phyloP scores from a whole-genome alignment of 2,888 invertebrate species.

The Caenorhabditis parvicauda region DNA sequence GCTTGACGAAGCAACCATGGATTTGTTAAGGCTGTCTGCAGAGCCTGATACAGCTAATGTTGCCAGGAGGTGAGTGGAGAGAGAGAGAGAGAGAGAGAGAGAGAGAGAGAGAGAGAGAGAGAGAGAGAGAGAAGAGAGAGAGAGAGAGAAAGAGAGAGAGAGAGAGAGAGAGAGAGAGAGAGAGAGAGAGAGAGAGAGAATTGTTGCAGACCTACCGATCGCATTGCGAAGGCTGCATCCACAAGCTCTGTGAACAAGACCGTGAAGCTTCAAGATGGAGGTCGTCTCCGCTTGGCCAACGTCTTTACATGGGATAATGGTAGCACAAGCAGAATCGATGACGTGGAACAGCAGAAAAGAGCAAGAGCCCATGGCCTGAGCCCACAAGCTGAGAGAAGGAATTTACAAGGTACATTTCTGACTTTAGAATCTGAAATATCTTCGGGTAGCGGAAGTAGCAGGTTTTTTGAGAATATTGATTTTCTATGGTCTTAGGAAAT shows the following conservation, averaged over 20 bases:
- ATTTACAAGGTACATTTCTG: conserved; percentile 18
- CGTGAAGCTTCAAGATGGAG: conserved; percentile 47
- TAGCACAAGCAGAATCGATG: conserved; percentile 18
- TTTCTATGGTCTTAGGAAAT: background rate
- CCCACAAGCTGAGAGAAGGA: conserved; percentile 29
- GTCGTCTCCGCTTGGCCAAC: conserved; percentile 40
- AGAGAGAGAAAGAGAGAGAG: too few relatives aligned
- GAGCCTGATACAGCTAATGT: conserved; percentile 35
- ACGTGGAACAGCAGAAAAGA: conserved; percentile 5
- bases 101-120: too few relatives aligned
- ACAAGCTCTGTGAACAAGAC: conserved; percentile 49
- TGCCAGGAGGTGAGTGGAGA: too few relatives aligned
- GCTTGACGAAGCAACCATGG: conserved; percentile 55
- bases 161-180: too few relatives aligned
- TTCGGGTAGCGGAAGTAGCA: background rate
- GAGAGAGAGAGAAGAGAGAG: too few relatives aligned
- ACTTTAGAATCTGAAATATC: too few relatives aligned
- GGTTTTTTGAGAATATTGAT: background rate
- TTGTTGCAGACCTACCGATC: too few relatives aligned
- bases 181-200: too few relatives aligned
- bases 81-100: too few relatives aligned
- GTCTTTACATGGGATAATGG: conserved; percentile 54
- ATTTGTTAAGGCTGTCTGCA: conserved; percentile 50
- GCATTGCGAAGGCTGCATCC: conserved; percentile 56
- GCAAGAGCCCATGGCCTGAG: conserved; percentile 25